A percentile compares a stretch with the other conserved stretches of the same genome.
These are phyloP conservation scores for Podargus strigoides DNA, from an alignment of 2,797 vertebrate genomes.

Conservation along the genomic window DNA sequence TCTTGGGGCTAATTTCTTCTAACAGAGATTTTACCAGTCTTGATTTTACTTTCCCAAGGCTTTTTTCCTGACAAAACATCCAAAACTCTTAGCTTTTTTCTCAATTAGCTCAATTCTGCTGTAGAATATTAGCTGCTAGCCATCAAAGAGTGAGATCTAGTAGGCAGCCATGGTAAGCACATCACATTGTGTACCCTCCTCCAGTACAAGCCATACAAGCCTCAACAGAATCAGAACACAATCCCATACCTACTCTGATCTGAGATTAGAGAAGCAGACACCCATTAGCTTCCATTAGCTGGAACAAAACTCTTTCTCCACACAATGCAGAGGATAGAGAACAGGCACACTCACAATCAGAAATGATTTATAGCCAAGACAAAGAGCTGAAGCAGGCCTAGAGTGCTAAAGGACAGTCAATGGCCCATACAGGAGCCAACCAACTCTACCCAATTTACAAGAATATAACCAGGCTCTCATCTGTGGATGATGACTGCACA, in stretches of 20 bases:
- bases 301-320: background rate
- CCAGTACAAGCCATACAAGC: background rate
- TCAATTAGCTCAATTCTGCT: background rate
- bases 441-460: background rate
- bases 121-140: background rate
- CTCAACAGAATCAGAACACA: background rate
- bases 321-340: background rate
- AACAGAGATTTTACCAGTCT: background rate
- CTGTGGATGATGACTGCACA: background rate
- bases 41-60: background rate
- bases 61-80: background rate
- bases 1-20: background rate
- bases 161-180: background rate
- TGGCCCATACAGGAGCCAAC: rapidly evolving
- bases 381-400: background rate
- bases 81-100: background rate
- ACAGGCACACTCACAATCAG: background rate
- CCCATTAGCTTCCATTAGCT: background rate
- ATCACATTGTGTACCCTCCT: background rate
- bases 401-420: background rate
- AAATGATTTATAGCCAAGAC: background rate
- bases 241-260: rapidly evolving
- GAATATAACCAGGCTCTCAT: background rate
- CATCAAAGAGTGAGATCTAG: background rate
- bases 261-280: background rate